Conservation (phyloP, 2,888 invertebrate genomes). For the Erynnis tages region DNA sequence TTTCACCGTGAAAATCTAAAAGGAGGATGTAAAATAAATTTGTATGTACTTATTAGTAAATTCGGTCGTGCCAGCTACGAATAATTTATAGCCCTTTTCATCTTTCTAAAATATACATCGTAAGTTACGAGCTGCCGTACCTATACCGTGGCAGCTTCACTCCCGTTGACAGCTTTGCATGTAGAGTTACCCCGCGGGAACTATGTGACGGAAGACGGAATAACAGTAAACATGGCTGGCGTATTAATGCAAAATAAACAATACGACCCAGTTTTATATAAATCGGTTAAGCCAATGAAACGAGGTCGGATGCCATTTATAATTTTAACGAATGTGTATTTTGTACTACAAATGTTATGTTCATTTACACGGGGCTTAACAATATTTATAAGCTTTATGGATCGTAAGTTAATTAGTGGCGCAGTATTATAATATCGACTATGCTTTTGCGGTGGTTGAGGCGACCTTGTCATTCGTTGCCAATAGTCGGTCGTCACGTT, state of each 20-base stretch:
- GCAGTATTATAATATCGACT: conserved; percentile 30
- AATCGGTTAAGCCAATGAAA: conserved; percentile 22
- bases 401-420: conserved; percentile 29
- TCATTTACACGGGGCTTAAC: conserved; percentile 20
- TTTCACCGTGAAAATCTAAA: conserved; percentile 1
- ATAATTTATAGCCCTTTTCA: conserved; percentile 13
- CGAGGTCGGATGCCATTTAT: conserved; percentile 26
- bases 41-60: neutral
- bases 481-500: conserved; percentile 53
- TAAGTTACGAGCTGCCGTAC: conserved; percentile 3
- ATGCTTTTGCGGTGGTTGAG: conserved; percentile 27
- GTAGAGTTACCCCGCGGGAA: conserved; percentile 10
- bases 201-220: conserved; percentile 8
- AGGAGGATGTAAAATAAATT: neutral
- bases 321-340: conserved; percentile 28
- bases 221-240: conserved; percentile 12
- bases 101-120: conserved; percentile 5
- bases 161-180: conserved; percentile 17
- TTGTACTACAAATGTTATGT: conserved; percentile 22
- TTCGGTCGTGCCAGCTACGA: neutral
- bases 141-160: neutral
- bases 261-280: conserved; percentile 19
- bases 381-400: conserved; percentile 24
- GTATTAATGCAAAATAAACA: conserved; percentile 24
- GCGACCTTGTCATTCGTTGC: conserved; percentile 33